Evolutionary conservation across 2,888 invertebrate genomes (phyloP), one percentile per base, ranked within the genome.

Genomic region (Athetis lepigone): DNA sequence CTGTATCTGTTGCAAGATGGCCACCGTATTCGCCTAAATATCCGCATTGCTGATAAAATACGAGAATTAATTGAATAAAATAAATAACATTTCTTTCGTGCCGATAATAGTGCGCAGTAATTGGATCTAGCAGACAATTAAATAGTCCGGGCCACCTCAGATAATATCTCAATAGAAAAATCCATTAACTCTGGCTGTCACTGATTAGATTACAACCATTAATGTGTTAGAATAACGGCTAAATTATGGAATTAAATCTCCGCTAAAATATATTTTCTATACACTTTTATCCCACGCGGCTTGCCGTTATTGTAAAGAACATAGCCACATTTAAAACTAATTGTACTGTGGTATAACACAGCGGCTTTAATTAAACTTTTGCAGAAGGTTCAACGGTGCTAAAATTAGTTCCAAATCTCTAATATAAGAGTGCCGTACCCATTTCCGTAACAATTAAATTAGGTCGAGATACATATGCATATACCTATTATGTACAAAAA

Each of bases 401-500:
- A 16, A 57, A 65, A 65, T 49, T 65, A 65, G 49, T 65, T 65
- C 33, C 47, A 51, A 59, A 59, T 49, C 46, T 46, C 16, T 11
- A 27, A 36, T 50, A 51, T 68, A 42, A 57, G 25, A n/a, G 4
- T 16, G 46, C 45, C 50, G 37, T 51, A 36, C 18, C 45, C 13
- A 36, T 23, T 66, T 11, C 16, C 37, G 57, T 51, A 18, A 42
- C 37, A 46, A 50, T 50, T 21, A 64, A 71, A 70, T 37, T 54
- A 39, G 49, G 29, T 33, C 50, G 27, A 37, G 4, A 45, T 50
- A 42, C 42, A 59, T 25, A 64, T 37, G 39, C 39, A 51, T 47
- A 50, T n/a, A n/a, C n/a, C n/a, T n/a, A n/a, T n/a, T n/a, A n/a
- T 40, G 39, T 37, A 27, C 55, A 68, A 73, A 62, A 58, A 68